Evolutionary conservation across 2,888 invertebrate species (phyloP), one percentile per base, ranked within the genome.

Genomic region (Archips crataeganus): DNA sequence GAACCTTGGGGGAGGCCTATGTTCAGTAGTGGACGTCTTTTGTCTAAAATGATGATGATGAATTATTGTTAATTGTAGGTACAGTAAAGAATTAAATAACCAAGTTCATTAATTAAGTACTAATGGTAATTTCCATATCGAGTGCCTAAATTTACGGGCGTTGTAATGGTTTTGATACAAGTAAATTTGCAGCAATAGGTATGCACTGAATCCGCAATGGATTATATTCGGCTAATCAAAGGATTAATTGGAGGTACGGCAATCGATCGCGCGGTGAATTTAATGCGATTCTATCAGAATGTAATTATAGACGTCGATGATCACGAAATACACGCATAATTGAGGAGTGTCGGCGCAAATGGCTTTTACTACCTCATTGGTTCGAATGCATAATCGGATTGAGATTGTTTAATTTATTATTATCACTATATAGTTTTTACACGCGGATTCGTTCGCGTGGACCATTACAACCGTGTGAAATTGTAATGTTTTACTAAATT

Each of bases 251-350:
- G 87, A 90, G 89, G 89, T 87, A 89, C 91, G 87, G 88, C 87
- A 86, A 85, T 87, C 84, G 88, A 83, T 86, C 84, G 84, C 79
- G 88, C 78, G 84, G 85, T 87, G 88, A 90, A 91, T 91, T 91
- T 87, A 91, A 92, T 89, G 87, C 87, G 89, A 87, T 91, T 89
- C 87, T 87, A 90, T 90, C 90, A 87, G 87, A 90, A 90, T 90
- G 88, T 92, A 93, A 93, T 93, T 93, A 93, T 88, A 89, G 89
- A 89, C 82, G 84, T 88, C 91, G 88, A 90, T 90, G 88, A 87
- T 87, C 90, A 87, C 89, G 90, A 92, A 92, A 92, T 90, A 91
- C 87, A 23, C 87, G 88, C 87, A 89, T 92, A 90, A 91, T 91
- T 91, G 87, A 51, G 13, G 63, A 63, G 8, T 32, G 13, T 51